Base-by-base conservation (phyloP, 2,797 vertebrate species). In the Mus minutoides region DNA sequence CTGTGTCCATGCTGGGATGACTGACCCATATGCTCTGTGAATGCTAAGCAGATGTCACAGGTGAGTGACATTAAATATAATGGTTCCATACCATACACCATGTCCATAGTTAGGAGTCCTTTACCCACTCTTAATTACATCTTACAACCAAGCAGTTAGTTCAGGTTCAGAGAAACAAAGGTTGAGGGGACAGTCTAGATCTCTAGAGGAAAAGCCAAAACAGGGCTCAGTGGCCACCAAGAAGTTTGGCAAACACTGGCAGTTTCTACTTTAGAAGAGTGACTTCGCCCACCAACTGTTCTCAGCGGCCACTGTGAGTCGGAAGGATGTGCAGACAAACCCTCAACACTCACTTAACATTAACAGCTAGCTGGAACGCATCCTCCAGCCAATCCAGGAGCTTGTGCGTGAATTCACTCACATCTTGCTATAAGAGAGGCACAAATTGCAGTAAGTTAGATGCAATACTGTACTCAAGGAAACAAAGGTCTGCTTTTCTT, bases 371-470 rank as follows among this genome's bases (percentile, higher is more conserved):
- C 97, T 99, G 99, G 98, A 99, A 99, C 0, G 99, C 99, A 0
- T 99, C 99, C 96, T 99, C 99, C 9, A 99, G 98, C 99, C 99
- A 99, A 97, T 99, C 99, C 76, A 99, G 99, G 16, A 99, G 99
- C 95, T 99, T 99, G 98, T 99, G 99, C 1, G 99, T 99, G 97
- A 99, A 99, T 97, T 99, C 99, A 96, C 99, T 99, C 97, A 99
- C 99, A 96, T 99, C 99, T 99, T 99, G 98, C 98, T 99, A 91
- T 21, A 94, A 98, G 94, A 98, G 97, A 98, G 84, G 94, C 24
- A 85, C 16, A 95, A 97, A 97, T 7, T 0, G 58, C 0, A 93
- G 3, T 75, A 71, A 86, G 84, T 98, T 93, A 97, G 94, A 85
- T n/a, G 10, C 73, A 89, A 82, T 60, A 79, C 46, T 79, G 40